Evolutionary conservation across 2,113 vertebrate genomes (phyloP), one percentile per base, ranked within the genome.

Genomic region (Neolamprologus sp.): DNA sequence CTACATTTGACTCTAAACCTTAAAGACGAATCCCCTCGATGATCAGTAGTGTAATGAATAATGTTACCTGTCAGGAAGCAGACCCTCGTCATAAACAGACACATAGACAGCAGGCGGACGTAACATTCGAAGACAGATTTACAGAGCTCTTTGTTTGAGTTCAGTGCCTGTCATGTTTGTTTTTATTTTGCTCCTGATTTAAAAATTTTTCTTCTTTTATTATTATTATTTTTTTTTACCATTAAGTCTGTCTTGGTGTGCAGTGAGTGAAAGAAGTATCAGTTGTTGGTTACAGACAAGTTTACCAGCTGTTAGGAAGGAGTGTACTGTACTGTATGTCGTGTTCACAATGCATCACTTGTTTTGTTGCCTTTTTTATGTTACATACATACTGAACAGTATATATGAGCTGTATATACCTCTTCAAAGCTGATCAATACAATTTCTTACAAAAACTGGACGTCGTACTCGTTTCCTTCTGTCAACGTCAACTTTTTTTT

Each of bases 341-440:
- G 28, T 42, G 2, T 47, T 88, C 79, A 89, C 78, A 60, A 73
- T 57, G 63, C 87, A 86, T 91, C 88, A 86, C 80, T 75, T 84
- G 82, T 87, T 93, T 81, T 90, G 86, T 91, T 93, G 89, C 88
- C 82, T 90, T 91, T 94, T 88, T 87, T 87, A 87, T 89, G 92
- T 92, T 90, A 35, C 63, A 23, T 87, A 73, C 91, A 89, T 89
- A 83, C 83, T 87, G 79, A 87, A 82, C 53, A 28, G 89, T 92
- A 87, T 91, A 88, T 91, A 89, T 89, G 89, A 89, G 81, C 79
- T 94, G 90, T 96, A 94, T 85, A 93, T 93, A 93, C 82, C 82
- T 92, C 87, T 92, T 84, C 81, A 31, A 90, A 87, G 90, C 87
- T 78, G 90, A 92, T 93, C 90, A 96, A 96, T 90, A 86, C 58